A percentile compares a stretch with the other conserved stretches of the same genome.
Evolutionary conservation across 2,113 vertebrate genomes (phyloP).

Genomic region (Macquaria ambigua): DNA sequence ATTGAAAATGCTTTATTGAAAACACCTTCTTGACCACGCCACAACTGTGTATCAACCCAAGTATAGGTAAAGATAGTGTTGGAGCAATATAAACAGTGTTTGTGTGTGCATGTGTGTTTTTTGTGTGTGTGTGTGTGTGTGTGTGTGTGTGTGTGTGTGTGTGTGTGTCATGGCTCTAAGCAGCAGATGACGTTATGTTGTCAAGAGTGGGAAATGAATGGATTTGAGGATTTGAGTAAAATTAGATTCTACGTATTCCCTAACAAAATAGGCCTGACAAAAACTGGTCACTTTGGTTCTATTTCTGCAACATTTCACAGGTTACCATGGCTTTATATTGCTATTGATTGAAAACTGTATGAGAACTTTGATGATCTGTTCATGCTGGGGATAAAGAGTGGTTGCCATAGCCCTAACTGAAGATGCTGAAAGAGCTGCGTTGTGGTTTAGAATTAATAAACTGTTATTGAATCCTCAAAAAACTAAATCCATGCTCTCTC

Average conservation of each 20-base stretch:
- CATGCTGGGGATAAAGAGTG: neutral
- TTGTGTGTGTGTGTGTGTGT: neutral
- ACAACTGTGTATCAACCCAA: neutral
- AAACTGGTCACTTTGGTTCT: neutral
- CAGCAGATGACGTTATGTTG: neutral
- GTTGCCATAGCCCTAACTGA: neutral
- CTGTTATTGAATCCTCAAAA: neutral
- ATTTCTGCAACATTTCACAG: neutral
- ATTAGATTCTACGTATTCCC: neutral
- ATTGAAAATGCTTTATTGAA: neutral
- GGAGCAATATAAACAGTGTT: neutral
- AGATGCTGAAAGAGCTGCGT: neutral
- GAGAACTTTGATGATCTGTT: neutral
- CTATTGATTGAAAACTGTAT: neutral
- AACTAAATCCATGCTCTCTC: neutral
- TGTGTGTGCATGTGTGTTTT: neutral
- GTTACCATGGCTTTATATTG: neutral
- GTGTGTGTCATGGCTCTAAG: neutral
- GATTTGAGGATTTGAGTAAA: constrained; percentile 2
- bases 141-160: neutral
- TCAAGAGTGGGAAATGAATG: neutral
- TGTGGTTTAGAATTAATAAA: neutral
- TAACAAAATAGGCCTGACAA: neutral
- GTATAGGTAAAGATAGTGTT: neutral
- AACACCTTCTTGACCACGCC: neutral